Conservation (phyloP, 1,140 invertebrate species). For the Atta cephalotes region DNA sequence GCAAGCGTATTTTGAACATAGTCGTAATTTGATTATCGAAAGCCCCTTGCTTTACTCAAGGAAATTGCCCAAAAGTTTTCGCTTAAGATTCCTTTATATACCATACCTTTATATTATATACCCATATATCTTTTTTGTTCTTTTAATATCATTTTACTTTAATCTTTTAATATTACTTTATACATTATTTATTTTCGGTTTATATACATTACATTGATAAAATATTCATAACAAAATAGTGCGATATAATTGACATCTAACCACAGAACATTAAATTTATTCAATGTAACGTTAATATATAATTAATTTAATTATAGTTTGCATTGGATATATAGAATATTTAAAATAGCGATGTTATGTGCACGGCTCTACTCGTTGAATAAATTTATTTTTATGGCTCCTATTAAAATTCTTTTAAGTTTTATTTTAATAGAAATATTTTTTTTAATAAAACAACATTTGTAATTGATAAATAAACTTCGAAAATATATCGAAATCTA, state of each 20-base stretch:
- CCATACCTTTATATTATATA: background rate
- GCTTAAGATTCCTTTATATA: background rate
- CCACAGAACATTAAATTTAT: slow-evolving; percentile 26
- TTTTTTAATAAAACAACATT: too few relatives aligned
- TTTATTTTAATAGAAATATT: too few relatives aligned
- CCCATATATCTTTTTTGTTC: background rate
- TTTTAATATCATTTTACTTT: background rate
- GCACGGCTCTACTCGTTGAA: background rate
- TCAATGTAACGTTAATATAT: slow-evolving; percentile 20
- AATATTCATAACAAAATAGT: background rate
- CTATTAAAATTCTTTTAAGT: too few relatives aligned
- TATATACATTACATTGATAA: background rate
- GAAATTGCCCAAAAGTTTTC: slow-evolving; percentile 18
- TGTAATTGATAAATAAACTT: too few relatives aligned
- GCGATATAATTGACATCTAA: background rate
- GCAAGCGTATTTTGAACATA: background rate
- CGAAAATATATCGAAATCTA: too few relatives aligned
- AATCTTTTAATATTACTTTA: background rate
- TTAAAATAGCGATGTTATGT: slow-evolving; percentile 5
- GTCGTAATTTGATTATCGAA: slow-evolving; percentile 47
- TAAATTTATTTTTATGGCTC: slow-evolving; percentile 6
- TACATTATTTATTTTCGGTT: background rate
- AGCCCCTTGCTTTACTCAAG: background rate
- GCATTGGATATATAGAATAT: background rate
- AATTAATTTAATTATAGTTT: slow-evolving; percentile 33